Evolutionary conservation across 2,888 invertebrate species (phyloP).

Genomic region (Flabesymbios commensalis): DNA sequence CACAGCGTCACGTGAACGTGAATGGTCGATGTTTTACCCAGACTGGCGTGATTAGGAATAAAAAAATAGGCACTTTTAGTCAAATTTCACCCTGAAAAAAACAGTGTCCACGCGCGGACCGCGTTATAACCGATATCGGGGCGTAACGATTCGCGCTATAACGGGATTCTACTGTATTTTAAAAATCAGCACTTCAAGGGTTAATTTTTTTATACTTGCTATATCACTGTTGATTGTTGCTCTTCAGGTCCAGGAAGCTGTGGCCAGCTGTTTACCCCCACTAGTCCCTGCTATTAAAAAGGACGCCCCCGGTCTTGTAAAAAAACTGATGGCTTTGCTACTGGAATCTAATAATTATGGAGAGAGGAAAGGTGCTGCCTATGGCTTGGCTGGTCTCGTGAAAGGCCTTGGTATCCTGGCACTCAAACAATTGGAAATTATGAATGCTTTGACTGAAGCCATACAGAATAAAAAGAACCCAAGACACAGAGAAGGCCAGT

Average conservation of each 20-base stretch:
- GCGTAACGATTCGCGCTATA: no score
- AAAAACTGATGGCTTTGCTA: conserved; percentile 70
- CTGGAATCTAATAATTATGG: conserved; percentile 59
- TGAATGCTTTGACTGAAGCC: conserved; percentile 88
- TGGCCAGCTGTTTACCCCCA: conserved; percentile 92
- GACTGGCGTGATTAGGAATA: no score
- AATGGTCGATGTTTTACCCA: no score
- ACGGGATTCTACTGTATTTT: no score
- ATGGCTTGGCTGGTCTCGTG: conserved; percentile 91
- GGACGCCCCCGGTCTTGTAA: conserved; percentile 85
- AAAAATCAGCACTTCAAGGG: no score
- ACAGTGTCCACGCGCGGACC: no score
- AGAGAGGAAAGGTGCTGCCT: conserved; percentile 80
- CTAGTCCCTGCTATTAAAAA: conserved; percentile 89
- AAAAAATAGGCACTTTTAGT: no score
- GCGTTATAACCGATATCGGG: no score
- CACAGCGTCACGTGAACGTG: no score
- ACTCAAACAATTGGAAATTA: conserved; percentile 92
- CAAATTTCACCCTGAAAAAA: no score
- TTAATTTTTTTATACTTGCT: no score
- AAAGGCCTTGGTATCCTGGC: conserved; percentile 96
- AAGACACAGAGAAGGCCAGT: conserved; percentile 82
- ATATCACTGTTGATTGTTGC: no score
- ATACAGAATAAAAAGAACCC: conserved; percentile 97
- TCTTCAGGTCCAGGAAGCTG: conserved; percentile 88